Conservation (phyloP, 2,113 vertebrate species). For the Gasterosteus aculeatus region DNA sequence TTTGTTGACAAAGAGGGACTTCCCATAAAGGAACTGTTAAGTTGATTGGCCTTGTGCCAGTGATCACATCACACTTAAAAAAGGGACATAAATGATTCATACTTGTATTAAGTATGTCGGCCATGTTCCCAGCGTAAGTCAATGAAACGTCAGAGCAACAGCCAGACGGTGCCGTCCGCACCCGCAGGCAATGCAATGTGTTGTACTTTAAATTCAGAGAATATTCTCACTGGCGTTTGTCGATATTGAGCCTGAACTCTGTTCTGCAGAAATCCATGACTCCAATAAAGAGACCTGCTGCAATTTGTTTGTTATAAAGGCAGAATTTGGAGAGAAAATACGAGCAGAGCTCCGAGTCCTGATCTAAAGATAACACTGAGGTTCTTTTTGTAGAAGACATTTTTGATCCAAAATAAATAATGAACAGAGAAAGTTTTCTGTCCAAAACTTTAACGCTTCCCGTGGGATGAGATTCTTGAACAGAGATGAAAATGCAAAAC, state of each 20-base stretch:
- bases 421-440: background rate
- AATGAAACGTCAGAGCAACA: constrained; percentile 1
- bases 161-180: constrained; percentile 4
- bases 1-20: background rate
- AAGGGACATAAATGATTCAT: background rate
- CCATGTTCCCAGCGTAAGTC: constrained; percentile 6
- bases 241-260: constrained; percentile 20
- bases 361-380: constrained; percentile 19
- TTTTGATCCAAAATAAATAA: constrained; percentile 6
- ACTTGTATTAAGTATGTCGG: background rate
- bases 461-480: background rate
- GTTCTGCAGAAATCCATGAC: constrained; percentile 36
- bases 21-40: background rate
- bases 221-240: constrained; percentile 14
- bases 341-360: constrained; percentile 2
- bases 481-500: background rate
- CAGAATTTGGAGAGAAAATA: constrained; percentile 22
- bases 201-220: constrained; percentile 26
- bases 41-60: background rate
- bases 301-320: constrained; percentile 30
- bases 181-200: background rate
- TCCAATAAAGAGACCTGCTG: constrained; percentile 39
- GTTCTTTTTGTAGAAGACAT: background rate
- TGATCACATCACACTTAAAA: background rate
- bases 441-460: background rate